These are phyloP conservation scores for Phrixothrix hirtus DNA, from an alignment of 2,888 invertebrate species.

Conservation along the genomic window DNA sequence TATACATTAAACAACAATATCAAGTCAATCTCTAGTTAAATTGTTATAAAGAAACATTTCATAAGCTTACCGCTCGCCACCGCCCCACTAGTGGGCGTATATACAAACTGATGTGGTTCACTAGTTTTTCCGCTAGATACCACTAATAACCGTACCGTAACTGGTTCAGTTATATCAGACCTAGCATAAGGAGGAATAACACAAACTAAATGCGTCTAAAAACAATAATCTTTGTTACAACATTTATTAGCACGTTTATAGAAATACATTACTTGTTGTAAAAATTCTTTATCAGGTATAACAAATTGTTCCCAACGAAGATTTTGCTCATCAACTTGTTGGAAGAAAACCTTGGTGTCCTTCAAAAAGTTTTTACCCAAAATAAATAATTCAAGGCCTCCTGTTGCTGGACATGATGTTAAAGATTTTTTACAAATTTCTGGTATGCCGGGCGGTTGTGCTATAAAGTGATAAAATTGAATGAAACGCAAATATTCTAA, in stretches of 20 bases:
- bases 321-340: constrained; percentile 60
- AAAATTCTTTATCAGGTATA: constrained; percentile 84
- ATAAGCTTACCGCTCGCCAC: constrained; percentile 54
- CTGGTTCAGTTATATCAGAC: constrained; percentile 69
- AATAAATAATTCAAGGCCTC: constrained; percentile 83
- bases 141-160: constrained; percentile 76
- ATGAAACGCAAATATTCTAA: not conserved
- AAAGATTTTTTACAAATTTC: constrained; percentile 90
- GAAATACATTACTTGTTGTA: constrained; percentile 70
- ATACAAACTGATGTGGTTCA: constrained; percentile 82
- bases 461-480: constrained; percentile 55
- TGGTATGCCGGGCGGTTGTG: constrained; percentile 89
- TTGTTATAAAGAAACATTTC: constrained; percentile 34
- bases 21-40: constrained; percentile 43
- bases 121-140: constrained; percentile 85
- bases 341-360: constrained; percentile 84
- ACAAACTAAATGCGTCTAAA: constrained; percentile 85
- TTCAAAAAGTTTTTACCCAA: constrained; percentile 91
- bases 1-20: constrained; percentile 43
- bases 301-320: constrained; percentile 79
- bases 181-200: constrained; percentile 78
- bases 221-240: too few relatives aligned
- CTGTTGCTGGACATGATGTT: constrained; percentile 75
- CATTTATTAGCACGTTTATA: not conserved
- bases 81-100: constrained; percentile 65